phyloP scores from a whole-genome alignment of 2,888 invertebrate genomes.

The Melieria crassipennis region DNA sequence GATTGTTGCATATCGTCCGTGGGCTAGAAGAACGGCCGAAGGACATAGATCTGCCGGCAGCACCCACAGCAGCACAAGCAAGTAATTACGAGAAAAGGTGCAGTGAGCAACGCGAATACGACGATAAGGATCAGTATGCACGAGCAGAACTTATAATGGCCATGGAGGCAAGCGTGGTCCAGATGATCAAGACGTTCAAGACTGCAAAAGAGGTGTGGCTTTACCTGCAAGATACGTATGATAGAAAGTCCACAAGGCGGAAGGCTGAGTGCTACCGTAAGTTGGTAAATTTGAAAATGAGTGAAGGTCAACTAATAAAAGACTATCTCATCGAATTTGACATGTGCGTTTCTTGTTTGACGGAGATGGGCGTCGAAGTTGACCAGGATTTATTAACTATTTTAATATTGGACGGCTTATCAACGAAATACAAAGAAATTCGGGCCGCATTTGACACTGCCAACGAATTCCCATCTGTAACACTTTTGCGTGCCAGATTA shows the following conservation, averaged over 20 bases:
- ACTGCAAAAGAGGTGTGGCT: too few relatives aligned
- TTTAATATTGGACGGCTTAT: conserved; percentile 30
- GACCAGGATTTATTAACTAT: conserved; percentile 32
- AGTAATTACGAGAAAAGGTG: too few relatives aligned
- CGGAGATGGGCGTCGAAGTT: conserved; percentile 31
- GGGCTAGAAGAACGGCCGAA: too few relatives aligned
- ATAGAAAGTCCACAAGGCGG: conserved; percentile 32
- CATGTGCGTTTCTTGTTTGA: conserved; percentile 21
- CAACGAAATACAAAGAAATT: conserved; percentile 26
- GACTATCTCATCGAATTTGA: conserved; percentile 31
- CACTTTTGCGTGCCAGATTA: neutral
- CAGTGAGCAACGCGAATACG: too few relatives aligned
- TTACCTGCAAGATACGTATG: conserved; percentile 29
- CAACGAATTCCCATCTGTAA: conserved; percentile 26
- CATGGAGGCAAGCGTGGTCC: too few relatives aligned
- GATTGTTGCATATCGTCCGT: too few relatives aligned
- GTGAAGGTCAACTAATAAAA: conserved; percentile 16
- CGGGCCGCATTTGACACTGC: conserved; percentile 34
- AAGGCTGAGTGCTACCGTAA: too few relatives aligned
- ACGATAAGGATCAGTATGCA: too few relatives aligned
- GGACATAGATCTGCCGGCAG: too few relatives aligned
- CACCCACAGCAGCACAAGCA: too few relatives aligned
- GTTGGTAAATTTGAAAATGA: conserved; percentile 35
- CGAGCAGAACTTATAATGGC: too few relatives aligned
- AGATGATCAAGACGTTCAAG: too few relatives aligned